A percentile compares a stretch with the other conserved stretches of the same genome.
Conservation (phyloP, 1,140 invertebrate species). For the Carcinoscorpius rotundicauda region DNA sequence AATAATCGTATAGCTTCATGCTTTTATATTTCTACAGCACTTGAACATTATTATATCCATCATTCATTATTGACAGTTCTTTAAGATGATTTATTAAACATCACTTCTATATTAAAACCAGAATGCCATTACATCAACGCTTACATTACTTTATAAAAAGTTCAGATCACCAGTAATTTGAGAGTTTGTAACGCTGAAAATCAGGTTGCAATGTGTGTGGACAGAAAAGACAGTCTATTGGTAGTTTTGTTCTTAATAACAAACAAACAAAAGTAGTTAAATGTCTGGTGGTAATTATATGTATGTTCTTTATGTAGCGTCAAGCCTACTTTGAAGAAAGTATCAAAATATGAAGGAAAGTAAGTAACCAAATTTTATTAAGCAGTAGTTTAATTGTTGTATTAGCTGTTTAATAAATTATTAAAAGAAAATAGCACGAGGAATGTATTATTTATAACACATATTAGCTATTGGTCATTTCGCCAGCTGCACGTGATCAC, state of each 20-base stretch:
- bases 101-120: slow-evolving; percentile 1
- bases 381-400: neutral
- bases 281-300: neutral
- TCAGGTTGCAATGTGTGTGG: neutral
- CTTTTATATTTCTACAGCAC: too few relatives aligned
- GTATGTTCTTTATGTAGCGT: slow-evolving; percentile 43
- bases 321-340: slow-evolving; percentile 98
- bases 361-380: slow-evolving; percentile 26
- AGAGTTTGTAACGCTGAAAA: too few relatives aligned
- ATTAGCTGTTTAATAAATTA: neutral
- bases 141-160: too few relatives aligned
- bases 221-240: slow-evolving; percentile 1
- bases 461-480: slow-evolving; percentile 4
- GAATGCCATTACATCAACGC: slow-evolving; percentile 5
- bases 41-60: too few relatives aligned
- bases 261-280: too few relatives aligned
- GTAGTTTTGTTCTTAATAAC: slow-evolving; percentile 18
- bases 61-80: too few relatives aligned
- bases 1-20: neutral
- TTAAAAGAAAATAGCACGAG: slow-evolving; percentile 1
- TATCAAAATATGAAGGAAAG: slow-evolving; percentile 99
- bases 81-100: neutral
- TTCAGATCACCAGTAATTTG: too few relatives aligned
- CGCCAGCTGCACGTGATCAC: neutral
- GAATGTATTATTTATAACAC: neutral